Base-by-base conservation (phyloP, 1,140 invertebrate species). In the Drosophila pachea region DNA sequence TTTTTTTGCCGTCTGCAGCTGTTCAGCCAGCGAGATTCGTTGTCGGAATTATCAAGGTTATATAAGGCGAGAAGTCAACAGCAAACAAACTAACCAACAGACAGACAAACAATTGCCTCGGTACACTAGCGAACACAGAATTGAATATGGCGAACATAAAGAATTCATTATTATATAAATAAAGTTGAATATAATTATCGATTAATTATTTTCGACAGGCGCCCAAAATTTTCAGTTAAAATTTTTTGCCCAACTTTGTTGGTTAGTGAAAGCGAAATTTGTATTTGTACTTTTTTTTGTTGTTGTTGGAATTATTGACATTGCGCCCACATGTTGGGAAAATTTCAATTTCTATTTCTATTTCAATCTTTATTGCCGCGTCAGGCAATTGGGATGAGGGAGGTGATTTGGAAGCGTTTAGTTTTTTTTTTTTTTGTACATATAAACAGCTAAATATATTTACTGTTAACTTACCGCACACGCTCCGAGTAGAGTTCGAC, bases 401-500 rank as follows among this genome's bases (percentile, higher is more conserved):
- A 31, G 43, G n/a, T 12, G 47, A 14, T 31, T 2, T 32, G 36
- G 7, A 12, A 16, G 35, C 12, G 4, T 52, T 11, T 12, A 9
- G 14, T 5, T n/a, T n/a, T 4, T 52, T 11, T 12, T 9, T 11
- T 5, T n/a, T n/a, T 4, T 47, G 6, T 53, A 40, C 3, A 22
- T 22, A 22, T 22, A 3, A 22, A 22, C 22, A 22, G 22, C 22
- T 22, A 22, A 22, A 22, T 22, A 22, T 50, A 55, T 31, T 8
- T 33, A 14, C 11, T 47, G 7, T 16, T 42, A 14, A 91, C 93
- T 93, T 89, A 96, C 95, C 95, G 92, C 83, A 93, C 91, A 84
- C 94, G 91, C 88, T 97, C 95, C 40, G 94, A 93, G 89, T 95
- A 93, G 70, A 95, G 93, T 81, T 97, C 95, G 60, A 95, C 92